phyloP scores from a whole-genome alignment of 2,113 vertebrate genomes.

The Scolopax mira region DNA sequence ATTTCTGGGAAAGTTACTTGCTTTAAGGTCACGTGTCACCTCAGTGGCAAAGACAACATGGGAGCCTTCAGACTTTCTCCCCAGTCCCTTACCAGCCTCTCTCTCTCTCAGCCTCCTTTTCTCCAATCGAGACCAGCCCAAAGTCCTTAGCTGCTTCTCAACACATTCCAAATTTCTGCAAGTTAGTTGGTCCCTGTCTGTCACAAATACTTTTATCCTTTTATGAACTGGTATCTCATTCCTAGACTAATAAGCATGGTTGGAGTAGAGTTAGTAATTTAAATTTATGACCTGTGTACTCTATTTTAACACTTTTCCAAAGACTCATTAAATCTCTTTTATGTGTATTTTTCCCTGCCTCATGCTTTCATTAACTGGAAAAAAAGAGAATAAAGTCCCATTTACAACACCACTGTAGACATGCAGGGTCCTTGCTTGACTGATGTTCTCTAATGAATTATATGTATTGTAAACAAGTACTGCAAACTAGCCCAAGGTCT shows the following conservation, averaged over 20 bases:
- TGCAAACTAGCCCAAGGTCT: slow-evolving; percentile 66
- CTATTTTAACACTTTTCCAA: slow-evolving; percentile 70
- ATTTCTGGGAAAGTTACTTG: neutral
- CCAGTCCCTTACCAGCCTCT: neutral
- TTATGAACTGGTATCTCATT: slow-evolving; percentile 42
- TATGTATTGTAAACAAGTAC: slow-evolving; percentile 75
- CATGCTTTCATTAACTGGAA: slow-evolving; percentile 72
- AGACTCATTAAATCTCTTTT: slow-evolving; percentile 79
- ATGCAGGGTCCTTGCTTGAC: slow-evolving; percentile 55
- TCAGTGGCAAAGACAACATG: neutral
- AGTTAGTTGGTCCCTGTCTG: neutral
- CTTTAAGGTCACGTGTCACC: neutral
- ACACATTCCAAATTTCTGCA: neutral
- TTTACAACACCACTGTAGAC: slow-evolving; percentile 51
- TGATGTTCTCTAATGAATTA: slow-evolving; percentile 73
- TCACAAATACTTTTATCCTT: slow-evolving; percentile 19
- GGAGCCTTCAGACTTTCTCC: neutral
- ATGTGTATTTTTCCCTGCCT: slow-evolving; percentile 70
- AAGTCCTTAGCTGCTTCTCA: neutral
- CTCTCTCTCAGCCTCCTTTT: no score
- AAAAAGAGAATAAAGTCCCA: slow-evolving; percentile 67
- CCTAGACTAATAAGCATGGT: slow-evolving; percentile 52
- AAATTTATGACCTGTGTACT: slow-evolving; percentile 75
- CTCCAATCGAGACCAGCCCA: no score
- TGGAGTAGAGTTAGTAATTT: slow-evolving; percentile 61